These are phyloP conservation scores for Lonchura striata DNA, from an alignment of 2,113 vertebrate species.

Conservation along the genomic window DNA sequence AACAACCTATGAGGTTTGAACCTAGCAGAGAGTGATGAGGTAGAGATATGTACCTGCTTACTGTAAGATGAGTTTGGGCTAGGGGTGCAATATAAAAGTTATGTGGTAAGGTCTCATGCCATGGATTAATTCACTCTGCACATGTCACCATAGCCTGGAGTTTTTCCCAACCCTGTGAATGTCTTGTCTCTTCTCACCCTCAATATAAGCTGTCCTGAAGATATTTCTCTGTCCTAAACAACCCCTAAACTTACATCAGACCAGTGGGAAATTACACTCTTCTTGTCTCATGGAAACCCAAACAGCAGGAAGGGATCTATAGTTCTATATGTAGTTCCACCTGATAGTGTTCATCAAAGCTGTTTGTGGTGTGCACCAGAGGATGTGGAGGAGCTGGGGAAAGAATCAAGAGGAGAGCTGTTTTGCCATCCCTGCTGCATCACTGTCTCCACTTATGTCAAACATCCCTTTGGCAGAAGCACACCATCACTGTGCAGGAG, in stretches of 20 bases:
- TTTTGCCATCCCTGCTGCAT: background rate
- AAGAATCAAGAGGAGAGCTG: background rate
- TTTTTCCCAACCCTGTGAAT: background rate
- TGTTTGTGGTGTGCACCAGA: background rate
- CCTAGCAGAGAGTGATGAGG: background rate
- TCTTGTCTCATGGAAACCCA: background rate
- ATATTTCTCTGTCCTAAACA: background rate
- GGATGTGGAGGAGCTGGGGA: accelerated
- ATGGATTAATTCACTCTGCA: background rate
- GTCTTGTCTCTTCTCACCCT: background rate
- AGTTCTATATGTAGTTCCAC: background rate
- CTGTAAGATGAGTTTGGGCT: background rate
- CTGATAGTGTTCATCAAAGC: background rate
- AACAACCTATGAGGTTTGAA: background rate
- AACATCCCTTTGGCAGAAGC: background rate
- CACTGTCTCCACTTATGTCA: background rate
- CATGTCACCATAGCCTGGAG: accelerated
- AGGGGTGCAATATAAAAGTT: background rate
- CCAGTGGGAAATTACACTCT: background rate
- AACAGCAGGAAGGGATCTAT: background rate
- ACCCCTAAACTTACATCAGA: background rate
- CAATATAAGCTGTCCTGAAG: background rate
- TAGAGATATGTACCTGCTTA: background rate
- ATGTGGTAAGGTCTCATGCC: background rate
- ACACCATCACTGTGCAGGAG: background rate